phyloP scores from a whole-genome alignment of 2,888 invertebrate species.

The Gandaritis pyraliata region DNA sequence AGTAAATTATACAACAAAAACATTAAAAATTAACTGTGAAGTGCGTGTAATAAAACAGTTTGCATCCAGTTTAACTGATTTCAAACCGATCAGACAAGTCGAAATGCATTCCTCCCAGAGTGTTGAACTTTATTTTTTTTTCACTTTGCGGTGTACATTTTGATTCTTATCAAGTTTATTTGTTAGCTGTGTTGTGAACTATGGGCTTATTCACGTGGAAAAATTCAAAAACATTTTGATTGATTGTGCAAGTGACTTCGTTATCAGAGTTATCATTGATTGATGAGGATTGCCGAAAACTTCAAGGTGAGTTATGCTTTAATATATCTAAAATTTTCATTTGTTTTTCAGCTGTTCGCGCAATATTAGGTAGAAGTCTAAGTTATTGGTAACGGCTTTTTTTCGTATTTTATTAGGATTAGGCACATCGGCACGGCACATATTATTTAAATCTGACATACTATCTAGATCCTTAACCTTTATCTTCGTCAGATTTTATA shows the following conservation, averaged over 20 bases:
- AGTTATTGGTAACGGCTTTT: not conserved
- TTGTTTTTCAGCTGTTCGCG: conserved; percentile 6
- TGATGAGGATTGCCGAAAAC: conserved; percentile 76
- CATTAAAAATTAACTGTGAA: conserved; percentile 53
- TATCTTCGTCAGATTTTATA: no score
- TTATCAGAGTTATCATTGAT: conserved; percentile 56
- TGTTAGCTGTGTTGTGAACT: conserved; percentile 56
- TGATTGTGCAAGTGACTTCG: conserved; percentile 53
- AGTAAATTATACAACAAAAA: conserved; percentile 49
- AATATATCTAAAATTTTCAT: not conserved
- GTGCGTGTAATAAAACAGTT: conserved; percentile 47
- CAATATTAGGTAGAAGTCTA: no score
- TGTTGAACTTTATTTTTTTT: conserved; percentile 80
- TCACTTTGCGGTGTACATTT: conserved; percentile 69
- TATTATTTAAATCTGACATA: no score
- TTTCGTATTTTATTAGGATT: not conserved
- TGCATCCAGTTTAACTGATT: conserved; percentile 39
- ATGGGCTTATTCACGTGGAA: conserved; percentile 47
- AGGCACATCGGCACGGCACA: no score
- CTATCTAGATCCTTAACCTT: no score
- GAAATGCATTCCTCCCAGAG: conserved; percentile 81
- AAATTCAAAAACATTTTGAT: conserved; percentile 30
- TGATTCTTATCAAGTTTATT: conserved; percentile 71
- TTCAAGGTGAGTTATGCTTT: conserved; percentile 70
- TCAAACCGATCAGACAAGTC: conserved; percentile 59